phyloP scores from a whole-genome alignment of 1,140 invertebrate genomes.

The Drosophila ercepeae region DNA sequence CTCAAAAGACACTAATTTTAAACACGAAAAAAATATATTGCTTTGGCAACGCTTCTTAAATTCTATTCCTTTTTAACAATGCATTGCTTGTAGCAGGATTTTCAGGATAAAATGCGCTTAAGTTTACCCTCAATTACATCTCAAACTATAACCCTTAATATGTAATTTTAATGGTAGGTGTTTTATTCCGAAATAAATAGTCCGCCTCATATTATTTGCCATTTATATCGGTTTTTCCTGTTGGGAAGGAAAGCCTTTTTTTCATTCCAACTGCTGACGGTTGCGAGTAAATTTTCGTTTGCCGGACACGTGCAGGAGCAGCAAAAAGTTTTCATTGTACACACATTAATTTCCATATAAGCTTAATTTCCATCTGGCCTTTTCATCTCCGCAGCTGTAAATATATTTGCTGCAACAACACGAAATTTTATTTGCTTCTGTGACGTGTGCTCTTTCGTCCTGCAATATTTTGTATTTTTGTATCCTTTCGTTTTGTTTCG shows the following conservation, averaged over 20 bases:
- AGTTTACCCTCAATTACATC: not conserved
- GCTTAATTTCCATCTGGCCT: conserved; percentile 56
- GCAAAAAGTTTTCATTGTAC: conserved; percentile 52
- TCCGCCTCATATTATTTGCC: not conserved
- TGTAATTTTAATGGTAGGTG: not conserved
- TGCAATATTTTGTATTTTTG: conserved; percentile 21
- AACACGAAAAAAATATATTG: conserved; percentile 12
- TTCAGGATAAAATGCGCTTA: too few relatives aligned
- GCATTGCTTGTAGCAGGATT: too few relatives aligned
- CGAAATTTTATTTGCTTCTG: conserved; percentile 11
- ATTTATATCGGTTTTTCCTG: not conserved
- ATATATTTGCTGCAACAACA: conserved; percentile 37
- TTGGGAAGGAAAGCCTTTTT: not conserved
- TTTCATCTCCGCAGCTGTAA: conserved; percentile 39
- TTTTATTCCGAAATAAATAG: not conserved
- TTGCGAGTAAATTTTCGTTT: conserved; percentile 49
- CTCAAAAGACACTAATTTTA: conserved; percentile 25
- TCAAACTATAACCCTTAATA: not conserved
- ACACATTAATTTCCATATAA: conserved; percentile 63
- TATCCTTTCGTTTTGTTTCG: not conserved
- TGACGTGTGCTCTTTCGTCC: conserved; percentile 19
- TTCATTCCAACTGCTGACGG: conserved; percentile 23
- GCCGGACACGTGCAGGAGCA: conserved; percentile 24
- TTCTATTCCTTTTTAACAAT: too few relatives aligned
- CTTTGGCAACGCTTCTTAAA: too few relatives aligned